Percentiles rank a stretch among this genome's conserved stretches.
These are phyloP conservation scores for Bibio marci DNA, from an alignment of 2,888 invertebrate species.

Conservation along the genomic window DNA sequence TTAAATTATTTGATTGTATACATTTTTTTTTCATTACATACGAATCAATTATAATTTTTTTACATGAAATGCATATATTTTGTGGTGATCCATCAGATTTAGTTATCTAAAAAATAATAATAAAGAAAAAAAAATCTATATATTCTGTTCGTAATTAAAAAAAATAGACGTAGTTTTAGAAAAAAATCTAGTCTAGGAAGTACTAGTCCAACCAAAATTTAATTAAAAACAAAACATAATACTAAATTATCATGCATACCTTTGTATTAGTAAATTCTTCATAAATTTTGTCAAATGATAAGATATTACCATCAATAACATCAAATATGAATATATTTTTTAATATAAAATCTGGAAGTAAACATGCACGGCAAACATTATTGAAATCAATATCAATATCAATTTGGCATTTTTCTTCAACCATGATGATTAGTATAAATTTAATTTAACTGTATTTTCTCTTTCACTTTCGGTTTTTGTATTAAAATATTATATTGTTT, in stretches of 20 bases:
- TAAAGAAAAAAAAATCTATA: not conserved
- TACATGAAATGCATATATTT: not conserved
- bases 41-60: not conserved
- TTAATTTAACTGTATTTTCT: conserved; percentile 1
- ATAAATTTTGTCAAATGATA: not conserved
- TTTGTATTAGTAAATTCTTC: not conserved
- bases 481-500: too few relatives aligned
- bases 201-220: too few relatives aligned
- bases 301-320: conserved; percentile 2
- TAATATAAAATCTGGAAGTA: not conserved
- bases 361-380: conserved; percentile 2
- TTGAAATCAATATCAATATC: not conserved
- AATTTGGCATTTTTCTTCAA: too few relatives aligned
- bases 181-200: too few relatives aligned
- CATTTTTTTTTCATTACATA: not conserved
- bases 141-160: too few relatives aligned
- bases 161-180: too few relatives aligned
- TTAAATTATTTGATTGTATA: not conserved
- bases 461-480: not conserved
- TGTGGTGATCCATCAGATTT: conserved; percentile 1
- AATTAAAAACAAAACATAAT: too few relatives aligned
- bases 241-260: not conserved
- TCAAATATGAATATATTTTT: conserved; percentile 1
- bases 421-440: too few relatives aligned
- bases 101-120: not conserved